Evolutionary conservation across 1,140 invertebrate species (phyloP), one percentile per base, ranked within the genome.

Genomic region (Drosophila serrata): DNA sequence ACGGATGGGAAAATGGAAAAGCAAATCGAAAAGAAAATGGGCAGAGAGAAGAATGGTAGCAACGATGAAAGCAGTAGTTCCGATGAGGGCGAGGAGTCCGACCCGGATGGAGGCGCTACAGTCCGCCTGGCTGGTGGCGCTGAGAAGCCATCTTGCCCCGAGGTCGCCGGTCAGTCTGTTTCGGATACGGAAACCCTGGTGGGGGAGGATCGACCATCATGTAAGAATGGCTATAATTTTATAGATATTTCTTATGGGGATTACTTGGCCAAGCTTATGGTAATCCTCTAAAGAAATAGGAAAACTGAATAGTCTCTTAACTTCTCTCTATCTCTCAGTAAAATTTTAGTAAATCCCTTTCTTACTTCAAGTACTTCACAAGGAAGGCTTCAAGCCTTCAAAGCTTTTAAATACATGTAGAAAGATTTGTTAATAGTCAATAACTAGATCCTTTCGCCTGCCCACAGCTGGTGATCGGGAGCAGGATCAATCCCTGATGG

Each of bases 171-270:
- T 12, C 61, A 29, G 8, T 81, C 73, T 6, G 53, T 84, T 39
- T 88, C 84, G 13, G 85, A 88, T 37, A 74, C 84, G 17, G 84
- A 88, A 46, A 88, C 85, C 0, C 58, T 88, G 31, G 68, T 88
- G 51, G 85, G 81, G 29, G 57, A 60, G 2, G 80, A 88, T 43
- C 63, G 35, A 15, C 9, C 56, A 46, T 19, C 65, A 84, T 37
- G 85, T 88, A 88, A 87, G 80, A 62, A 48, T 9, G 5, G 24
- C 24, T 24, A 24, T 24, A 3, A 24, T 4, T 4, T 24, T 3
- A 24, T 24, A 24, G 11, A 15, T 3, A 31, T 31, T 29, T 49
- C 17, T n/a, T 9, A 19, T 0, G 27, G 24, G 6, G 13, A 24
- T 24, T 49, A 15, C 29, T 15, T 19, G 0, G 40, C 0, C 9